These are phyloP conservation scores for Aplodontia rufa DNA, from an alignment of 2,113 vertebrate genomes.

Conservation along the genomic window DNA sequence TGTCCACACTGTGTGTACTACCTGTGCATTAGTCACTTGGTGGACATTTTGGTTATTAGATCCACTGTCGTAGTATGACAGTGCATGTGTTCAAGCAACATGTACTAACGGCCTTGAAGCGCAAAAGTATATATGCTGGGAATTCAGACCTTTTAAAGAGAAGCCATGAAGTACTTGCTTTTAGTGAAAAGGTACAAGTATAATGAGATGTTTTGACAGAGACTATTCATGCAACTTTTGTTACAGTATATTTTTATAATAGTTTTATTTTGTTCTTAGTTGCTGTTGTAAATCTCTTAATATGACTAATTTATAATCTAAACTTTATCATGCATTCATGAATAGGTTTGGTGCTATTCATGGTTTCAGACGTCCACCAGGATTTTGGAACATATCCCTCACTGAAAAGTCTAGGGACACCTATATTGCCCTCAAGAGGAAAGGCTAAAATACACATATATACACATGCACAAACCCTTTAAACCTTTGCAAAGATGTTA, in stretches of 20 bases:
- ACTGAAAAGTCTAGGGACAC: background rate
- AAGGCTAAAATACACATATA: background rate
- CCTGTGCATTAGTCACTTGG: background rate
- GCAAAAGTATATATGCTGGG: too few species aligned
- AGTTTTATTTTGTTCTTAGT: background rate
- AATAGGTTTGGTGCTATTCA: background rate
- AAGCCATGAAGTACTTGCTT: background rate
- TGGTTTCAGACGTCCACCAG: background rate
- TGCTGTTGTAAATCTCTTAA: background rate
- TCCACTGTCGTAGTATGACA: background rate
- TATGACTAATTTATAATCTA: background rate
- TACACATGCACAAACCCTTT: background rate
- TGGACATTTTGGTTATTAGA: background rate
- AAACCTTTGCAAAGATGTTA: background rate
- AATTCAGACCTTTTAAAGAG: background rate
- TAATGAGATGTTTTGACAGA: background rate
- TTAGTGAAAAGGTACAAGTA: background rate
- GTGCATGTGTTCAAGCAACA: background rate
- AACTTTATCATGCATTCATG: too few species aligned
- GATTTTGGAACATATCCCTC: background rate
- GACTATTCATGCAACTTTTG: background rate
- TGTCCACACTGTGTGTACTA: accelerated
- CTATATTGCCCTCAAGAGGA: background rate
- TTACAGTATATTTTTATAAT: background rate
- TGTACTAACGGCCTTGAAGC: background rate